Evolutionary conservation across 2,113 vertebrate species (phyloP), one percentile per base, ranked within the genome.

Genomic region (Anthoscopus minutus): DNA sequence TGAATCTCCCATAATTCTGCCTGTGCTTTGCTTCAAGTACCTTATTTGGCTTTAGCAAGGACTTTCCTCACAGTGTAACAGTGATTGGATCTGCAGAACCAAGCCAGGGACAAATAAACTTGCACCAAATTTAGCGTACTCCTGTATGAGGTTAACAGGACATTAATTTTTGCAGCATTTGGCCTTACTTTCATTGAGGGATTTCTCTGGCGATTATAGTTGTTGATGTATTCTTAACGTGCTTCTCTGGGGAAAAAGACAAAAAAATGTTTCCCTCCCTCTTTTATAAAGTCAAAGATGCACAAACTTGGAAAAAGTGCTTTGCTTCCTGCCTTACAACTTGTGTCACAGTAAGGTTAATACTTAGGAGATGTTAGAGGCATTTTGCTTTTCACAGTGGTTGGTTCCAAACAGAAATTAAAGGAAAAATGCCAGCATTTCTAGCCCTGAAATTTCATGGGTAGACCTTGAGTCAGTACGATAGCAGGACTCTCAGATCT

Each of bases 61-160:
- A 45, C 15, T 45, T 66, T 53, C 11, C 11, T 76, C 30, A 58
- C 10, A 9, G 30, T 74, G 8, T 65, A 65, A 56, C 28, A 66
- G 13, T 0, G 3, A 31, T 2, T 77, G 13, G 16, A 56, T 65
- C 54, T 61, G 22, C 64, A 64, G 73, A 87, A 85, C 21, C 0
- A 2, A 78, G 30, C 11, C 33, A 23, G 31, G 25, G 25, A 54
- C 20, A 16, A 8, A 13, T 3, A n/a, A 56, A 38, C 13, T 60
- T 66, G 5, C 23, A 64, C 5, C 9, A 38, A 54, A 64, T 37
- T 35, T 73, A 28, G 8, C 2, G 47, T 66, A 37, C 11, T 30
- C 11, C 25, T 82, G 20, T 22, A 16, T 1, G 0, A 6, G 5
- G 4, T 6, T 45, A 82, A 62, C 3, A 30, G 2, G 17, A 37